Evolutionary conservation across 1,140 invertebrate genomes (phyloP).

Genomic region (Drosophila ercepeae): DNA sequence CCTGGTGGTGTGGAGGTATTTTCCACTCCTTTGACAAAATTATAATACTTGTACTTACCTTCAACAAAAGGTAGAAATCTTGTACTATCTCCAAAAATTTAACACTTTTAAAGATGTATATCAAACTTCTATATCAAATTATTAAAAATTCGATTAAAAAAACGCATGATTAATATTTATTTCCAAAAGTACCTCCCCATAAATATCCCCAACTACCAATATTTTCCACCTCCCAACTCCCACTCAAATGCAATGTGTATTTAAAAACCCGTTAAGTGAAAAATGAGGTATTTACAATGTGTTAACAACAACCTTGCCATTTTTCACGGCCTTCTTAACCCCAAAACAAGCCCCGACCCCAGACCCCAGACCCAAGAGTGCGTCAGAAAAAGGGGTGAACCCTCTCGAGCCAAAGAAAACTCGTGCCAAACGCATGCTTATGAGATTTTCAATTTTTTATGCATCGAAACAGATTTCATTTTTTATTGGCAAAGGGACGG

Average conservation of each 20-base stretch:
- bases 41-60: too few relatives aligned
- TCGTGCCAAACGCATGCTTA: constrained; percentile 79
- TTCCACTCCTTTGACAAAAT: too few relatives aligned
- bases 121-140: too few relatives aligned
- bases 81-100: too few relatives aligned
- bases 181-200: neutral
- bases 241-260: constrained; percentile 51
- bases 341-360: constrained; percentile 6
- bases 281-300: constrained; percentile 83
- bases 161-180: neutral
- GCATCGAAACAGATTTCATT: constrained; percentile 82
- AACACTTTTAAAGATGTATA: too few relatives aligned
- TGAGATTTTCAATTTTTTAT: constrained; percentile 83
- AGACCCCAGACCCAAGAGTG: too few relatives aligned
- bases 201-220: neutral
- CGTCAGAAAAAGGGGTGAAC: constrained; percentile 12
- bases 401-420: constrained; percentile 18
- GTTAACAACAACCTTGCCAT: constrained; percentile 81
- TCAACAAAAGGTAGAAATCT: too few relatives aligned
- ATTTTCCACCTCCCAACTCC: neutral
- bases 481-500: constrained; percentile 76
- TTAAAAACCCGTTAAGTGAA: constrained; percentile 83
- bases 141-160: too few relatives aligned
- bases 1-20: too few relatives aligned
- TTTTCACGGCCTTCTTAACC: constrained; percentile 59